Evolutionary conservation across 2,113 vertebrate genomes (phyloP), one percentile per base, ranked within the genome.

Genomic region (Zosterops lateralis): DNA sequence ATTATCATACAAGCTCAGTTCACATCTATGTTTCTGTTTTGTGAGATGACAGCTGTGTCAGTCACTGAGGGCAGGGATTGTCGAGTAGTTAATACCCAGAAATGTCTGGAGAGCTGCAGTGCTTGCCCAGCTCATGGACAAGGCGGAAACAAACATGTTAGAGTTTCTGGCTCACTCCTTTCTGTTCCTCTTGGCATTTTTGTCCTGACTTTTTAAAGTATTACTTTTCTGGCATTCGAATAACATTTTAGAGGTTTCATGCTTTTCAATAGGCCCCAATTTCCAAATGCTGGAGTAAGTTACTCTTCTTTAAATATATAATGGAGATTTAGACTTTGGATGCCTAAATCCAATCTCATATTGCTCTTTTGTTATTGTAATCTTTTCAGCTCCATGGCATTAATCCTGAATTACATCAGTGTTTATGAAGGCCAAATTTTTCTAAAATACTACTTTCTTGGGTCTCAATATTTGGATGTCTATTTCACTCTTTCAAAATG

Each of bases 371-470:
- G 51, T 82, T 90, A 64, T 62, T 92, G 54, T 48, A 95, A 83
- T 91, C 71, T 93, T 81, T 91, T 76, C 54, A 90, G 65, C n/a
- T 93, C 2, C 2, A 21, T 91, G 77, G 74, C 81, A 89, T 84
- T 91, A 89, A 93, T 95, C 54, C 73, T 87, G 84, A 89, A 91
- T 93, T 95, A 92, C 89, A 92, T 89, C 87, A 94, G 61, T 85
- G 74, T 79, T 85, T 36, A 44, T 20, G 50, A 70, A 91, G 54
- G 64, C 91, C 84, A 91, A 79, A 12, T 28, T 93, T 95, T 91
- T 93, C 70, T 83, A 80, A 91, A 87, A 73, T 67, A 62, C 58
- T 91, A 16, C 31, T 85, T 79, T 92, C 44, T 85, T 82, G 58
- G n/a, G 25, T 93, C 60, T 82, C 51, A 56, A 4, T 64, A 28